Percentiles rank a stretch among this genome's conserved stretches.
Conservation (phyloP, 2,797 vertebrate genomes). For the Ctenochaetus hawaiiensis region DNA sequence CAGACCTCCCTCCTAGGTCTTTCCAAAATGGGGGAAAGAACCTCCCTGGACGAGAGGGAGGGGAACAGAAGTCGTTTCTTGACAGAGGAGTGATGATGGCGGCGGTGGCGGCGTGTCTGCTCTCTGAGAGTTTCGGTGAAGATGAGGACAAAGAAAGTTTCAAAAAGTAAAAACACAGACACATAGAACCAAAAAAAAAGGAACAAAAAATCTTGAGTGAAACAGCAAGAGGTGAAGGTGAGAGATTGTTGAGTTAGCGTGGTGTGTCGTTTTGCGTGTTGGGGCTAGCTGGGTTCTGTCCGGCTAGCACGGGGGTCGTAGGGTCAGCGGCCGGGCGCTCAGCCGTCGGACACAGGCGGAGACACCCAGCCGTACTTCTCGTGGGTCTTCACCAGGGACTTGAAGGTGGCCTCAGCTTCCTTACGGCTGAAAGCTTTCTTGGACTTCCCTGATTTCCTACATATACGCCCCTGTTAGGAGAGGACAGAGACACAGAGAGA, state of each 20-base stretch:
- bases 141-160: conserved; percentile 14
- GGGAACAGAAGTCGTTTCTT: conserved; percentile 30
- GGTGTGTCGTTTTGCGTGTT: conserved; percentile 76
- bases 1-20: conserved; percentile 56
- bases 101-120: conserved; percentile 30
- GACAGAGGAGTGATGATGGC: conserved; percentile 17
- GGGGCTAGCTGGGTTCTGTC: conserved; percentile 64
- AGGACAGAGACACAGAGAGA: conserved; percentile 18
- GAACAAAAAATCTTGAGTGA: conserved; percentile 24
- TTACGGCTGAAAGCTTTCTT: conserved; percentile 99
- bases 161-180: conserved; percentile 33
- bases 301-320: conserved; percentile 60
- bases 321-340: conserved; percentile 69
- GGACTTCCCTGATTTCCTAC: conserved; percentile 98
- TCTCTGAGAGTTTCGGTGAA: conserved; percentile 39
- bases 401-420: conserved; percentile 99
- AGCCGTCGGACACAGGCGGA: conserved; percentile 98
- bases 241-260: conserved; percentile 75
- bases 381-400: conserved; percentile 99
- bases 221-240: conserved; percentile 57
- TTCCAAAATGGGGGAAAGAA: conserved; percentile 45
- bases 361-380: conserved; percentile 99
- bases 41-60: conserved; percentile 40
- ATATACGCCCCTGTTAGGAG: conserved; percentile 93
- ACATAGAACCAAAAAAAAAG: conserved; percentile 35